Base-by-base conservation (phyloP, 2,888 invertebrate genomes). In the Torymus aiolomorphi region DNA sequence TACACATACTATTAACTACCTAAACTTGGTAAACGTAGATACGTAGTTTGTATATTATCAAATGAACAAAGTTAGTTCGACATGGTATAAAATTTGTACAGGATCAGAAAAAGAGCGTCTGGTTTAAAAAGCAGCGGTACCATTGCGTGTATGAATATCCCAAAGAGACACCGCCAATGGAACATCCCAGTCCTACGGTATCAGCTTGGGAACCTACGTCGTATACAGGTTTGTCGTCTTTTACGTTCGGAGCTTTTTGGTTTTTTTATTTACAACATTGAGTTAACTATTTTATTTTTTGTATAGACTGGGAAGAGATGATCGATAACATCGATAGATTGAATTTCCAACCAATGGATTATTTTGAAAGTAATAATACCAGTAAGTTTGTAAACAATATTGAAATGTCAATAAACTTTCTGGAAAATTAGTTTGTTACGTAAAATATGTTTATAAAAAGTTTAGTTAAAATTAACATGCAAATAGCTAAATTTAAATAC, bases 111-210 rank as follows among this genome's bases (percentile, higher is more conserved):
- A 94, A 94, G 89, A 93, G 93, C 84, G 96, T 96, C 66, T 95
- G 94, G 91, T 96, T 96, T 91, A 96, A 96, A 88, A 94, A 95
- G 73, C 95, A 96, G 91, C 95, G 95, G 89, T 95, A 95, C 90
- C 95, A 96, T 90, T 95, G 95, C 88, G 95, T 96, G 81, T 96
- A 96, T 90, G 95, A 96, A 90, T 96, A 96, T 91, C 96, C 96
- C 69, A 94, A 95, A 85, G 96, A 96, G 90, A 93, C 90, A 42
- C 85, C 89, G 75, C 88, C 90, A 78, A 85, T 88, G 80, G 87
- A 84, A 79, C 87, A 81, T 49, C 87, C 87, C 80, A 85, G 85
- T 71, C 86, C 86, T 76, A 81, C 87, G 13, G 84, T 86, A 14
- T 83, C 85, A 12, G 83, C 83, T 70, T 88, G 87, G 87, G 86